These are phyloP conservation scores for Helicoverpa assulta DNA, from an alignment of 2,888 invertebrate species.

Conservation along the genomic window DNA sequence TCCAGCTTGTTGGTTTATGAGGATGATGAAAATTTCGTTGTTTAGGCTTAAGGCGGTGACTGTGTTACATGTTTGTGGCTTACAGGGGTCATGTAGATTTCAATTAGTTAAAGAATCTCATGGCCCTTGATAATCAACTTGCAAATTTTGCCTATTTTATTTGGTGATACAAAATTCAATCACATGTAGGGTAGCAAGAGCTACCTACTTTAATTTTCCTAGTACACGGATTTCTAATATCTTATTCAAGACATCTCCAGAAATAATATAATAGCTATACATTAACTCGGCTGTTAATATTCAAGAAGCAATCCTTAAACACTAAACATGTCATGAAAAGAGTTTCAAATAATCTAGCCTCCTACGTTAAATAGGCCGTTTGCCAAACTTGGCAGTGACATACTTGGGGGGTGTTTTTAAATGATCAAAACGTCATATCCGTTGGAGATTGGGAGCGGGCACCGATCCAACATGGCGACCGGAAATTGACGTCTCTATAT, in stretches of 20 bases:
- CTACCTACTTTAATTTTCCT: too few relatives aligned
- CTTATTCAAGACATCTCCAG: background rate
- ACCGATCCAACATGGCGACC: conserved; percentile 78
- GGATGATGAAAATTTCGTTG: background rate
- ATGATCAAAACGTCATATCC: conserved; percentile 80
- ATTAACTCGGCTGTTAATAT: background rate
- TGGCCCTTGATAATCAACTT: too few relatives aligned
- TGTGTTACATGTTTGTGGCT: background rate
- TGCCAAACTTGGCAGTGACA: conserved; percentile 59
- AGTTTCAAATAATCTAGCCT: background rate
- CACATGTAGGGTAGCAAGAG: too few relatives aligned
- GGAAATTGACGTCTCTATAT: conserved; percentile 79
- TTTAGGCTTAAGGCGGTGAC: background rate
- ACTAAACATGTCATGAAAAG: background rate
- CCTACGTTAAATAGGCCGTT: conserved; percentile 27
- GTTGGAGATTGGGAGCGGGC: conserved; percentile 73
- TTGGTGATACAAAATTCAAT: too few relatives aligned
- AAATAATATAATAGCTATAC: background rate
- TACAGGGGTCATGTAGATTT: too few relatives aligned
- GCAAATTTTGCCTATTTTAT: too few relatives aligned
- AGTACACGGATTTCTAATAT: too few relatives aligned
- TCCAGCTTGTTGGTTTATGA: conserved; percentile 16
- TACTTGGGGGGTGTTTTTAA: conserved; percentile 67
- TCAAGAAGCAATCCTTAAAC: background rate
- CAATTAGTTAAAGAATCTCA: too few relatives aligned